Evolutionary conservation across 30 jellyfish, hydroid and myxozoan genomes (phyloP), one percentile per base, ranked within the genome.

Genomic region (Cassiopea xamachana): DNA sequence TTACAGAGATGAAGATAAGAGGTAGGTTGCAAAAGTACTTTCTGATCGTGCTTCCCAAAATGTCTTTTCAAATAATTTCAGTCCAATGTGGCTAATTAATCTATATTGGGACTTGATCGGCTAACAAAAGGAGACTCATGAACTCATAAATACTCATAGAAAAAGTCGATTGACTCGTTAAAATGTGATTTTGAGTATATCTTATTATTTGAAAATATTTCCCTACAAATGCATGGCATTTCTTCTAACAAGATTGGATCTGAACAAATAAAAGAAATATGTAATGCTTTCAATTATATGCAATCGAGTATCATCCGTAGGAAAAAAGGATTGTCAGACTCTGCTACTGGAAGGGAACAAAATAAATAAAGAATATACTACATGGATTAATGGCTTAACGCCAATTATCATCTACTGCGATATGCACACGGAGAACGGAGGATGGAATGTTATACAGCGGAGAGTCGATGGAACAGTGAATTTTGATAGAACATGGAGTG

Each of bases 361-460:
- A 46, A 46, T 75, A 7, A 75, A 55, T 69, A 75, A 46, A 46
- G 84, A 39, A 55, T 75, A 75, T 17, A 75, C 68, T 16, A 75
- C 47, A 6, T 79, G 88, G 88, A 79, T 49, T 2, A 47, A 79
- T 46, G 88, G 88, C 2, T 14, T 79, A 2, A 59, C 79, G n/a
- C 88, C 88, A 19, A 18, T 45, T 7, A 62, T 1, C 27, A 60
- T 49, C 1, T 82, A 16, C 82, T 82, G 91, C 27, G 70, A 82
- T 71, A 82, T 82, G 91, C 73, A 62, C 44, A 82, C 74, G 2
- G 82, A 64, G 3, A 7, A 51, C 4, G 88, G 88, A 80, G 88
- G 88, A 16, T 80, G 88, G 88, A 80, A 44, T 46, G 84, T 79
- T 50, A 58, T 79, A 5, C 88, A 79, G 77, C 50, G 78, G 55